Evolutionary conservation across 2,888 invertebrate species (phyloP).

Genomic region (Belgica antarctica): DNA sequence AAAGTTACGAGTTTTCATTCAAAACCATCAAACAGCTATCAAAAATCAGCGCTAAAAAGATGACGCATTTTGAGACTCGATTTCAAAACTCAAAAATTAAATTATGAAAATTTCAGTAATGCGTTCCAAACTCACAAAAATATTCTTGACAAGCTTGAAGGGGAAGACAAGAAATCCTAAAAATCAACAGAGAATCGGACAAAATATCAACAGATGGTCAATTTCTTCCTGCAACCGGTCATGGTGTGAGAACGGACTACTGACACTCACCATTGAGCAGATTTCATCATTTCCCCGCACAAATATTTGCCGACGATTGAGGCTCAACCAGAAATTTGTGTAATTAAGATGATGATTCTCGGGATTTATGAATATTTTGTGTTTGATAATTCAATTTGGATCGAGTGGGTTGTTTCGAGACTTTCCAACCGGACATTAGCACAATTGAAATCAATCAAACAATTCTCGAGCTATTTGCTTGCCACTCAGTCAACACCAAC

Average conservation of each 20-base stretch:
- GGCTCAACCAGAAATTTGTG: constrained; percentile 41
- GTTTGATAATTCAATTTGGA: background rate
- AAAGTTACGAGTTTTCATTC: too few relatives aligned
- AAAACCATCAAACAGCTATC: too few relatives aligned
- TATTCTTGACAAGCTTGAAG: constrained; percentile 1
- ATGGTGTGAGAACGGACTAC: constrained; percentile 42
- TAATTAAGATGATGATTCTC: constrained; percentile 36
- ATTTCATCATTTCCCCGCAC: background rate
- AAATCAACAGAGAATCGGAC: constrained; percentile 11
- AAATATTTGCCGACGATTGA: constrained; percentile 6
- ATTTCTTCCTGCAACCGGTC: constrained; percentile 27
- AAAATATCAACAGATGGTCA: constrained; percentile 44
- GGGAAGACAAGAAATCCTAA: constrained; percentile 24
- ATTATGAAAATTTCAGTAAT: constrained; percentile 8
- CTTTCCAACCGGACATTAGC: constrained; percentile 28
- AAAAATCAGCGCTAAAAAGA: too few relatives aligned
- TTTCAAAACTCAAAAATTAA: background rate
- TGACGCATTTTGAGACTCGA: too few relatives aligned
- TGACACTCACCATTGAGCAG: constrained; percentile 2
- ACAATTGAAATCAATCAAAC: constrained; percentile 39
- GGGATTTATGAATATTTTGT: background rate
- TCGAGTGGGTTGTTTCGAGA: background rate
- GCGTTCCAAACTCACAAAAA: background rate
- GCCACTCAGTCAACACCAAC: background rate
- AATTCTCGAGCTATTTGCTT: background rate